A percentile compares a stretch with the other conserved stretches of the same genome.
phyloP scores from a whole-genome alignment of 2,113 vertebrate species.

The Coptodon rendalli region DNA sequence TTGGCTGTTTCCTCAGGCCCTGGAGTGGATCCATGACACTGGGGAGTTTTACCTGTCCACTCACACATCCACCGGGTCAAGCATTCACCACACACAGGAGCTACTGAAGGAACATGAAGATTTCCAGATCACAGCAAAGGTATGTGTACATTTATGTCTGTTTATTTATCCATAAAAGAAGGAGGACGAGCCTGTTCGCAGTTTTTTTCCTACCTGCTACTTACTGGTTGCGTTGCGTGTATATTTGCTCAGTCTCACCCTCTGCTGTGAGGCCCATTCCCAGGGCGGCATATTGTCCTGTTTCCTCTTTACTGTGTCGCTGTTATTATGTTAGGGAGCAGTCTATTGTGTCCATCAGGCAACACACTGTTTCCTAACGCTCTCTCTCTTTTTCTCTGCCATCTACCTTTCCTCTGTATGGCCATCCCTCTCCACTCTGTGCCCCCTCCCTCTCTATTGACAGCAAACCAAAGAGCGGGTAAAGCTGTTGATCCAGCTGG shows the following conservation, averaged over 20 bases:
- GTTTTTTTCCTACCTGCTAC: not conserved
- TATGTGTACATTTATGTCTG: conserved; percentile 30
- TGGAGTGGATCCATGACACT: conserved; percentile 98
- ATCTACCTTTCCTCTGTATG: conserved; percentile 42
- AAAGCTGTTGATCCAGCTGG: conserved; percentile 99
- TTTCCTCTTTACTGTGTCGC: conserved; percentile 50
- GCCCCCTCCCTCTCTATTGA: conserved; percentile 32
- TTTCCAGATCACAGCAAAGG: conserved; percentile 98
- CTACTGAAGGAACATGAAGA: conserved; percentile 95
- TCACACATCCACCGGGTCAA: conserved; percentile 94
- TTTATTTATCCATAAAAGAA: not conserved
- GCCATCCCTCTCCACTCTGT: conserved; percentile 20
- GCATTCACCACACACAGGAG: conserved; percentile 96
- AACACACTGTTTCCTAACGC: conserved; percentile 38
- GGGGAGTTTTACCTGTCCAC: conserved; percentile 99
- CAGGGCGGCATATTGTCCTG: conserved; percentile 46
- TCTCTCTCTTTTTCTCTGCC: not conserved
- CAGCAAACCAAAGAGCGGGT: conserved; percentile 99
- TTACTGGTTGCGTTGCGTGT: not conserved
- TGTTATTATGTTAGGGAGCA: conserved; percentile 57
- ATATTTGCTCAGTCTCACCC: conserved; percentile 10
- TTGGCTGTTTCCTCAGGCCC: conserved; percentile 72
- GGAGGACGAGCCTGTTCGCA: not conserved
- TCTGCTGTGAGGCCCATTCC: conserved; percentile 52
- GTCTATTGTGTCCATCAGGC: conserved; percentile 52